Conservation (phyloP, 2,113 vertebrate species). For the Spizaetus ornatus region DNA sequence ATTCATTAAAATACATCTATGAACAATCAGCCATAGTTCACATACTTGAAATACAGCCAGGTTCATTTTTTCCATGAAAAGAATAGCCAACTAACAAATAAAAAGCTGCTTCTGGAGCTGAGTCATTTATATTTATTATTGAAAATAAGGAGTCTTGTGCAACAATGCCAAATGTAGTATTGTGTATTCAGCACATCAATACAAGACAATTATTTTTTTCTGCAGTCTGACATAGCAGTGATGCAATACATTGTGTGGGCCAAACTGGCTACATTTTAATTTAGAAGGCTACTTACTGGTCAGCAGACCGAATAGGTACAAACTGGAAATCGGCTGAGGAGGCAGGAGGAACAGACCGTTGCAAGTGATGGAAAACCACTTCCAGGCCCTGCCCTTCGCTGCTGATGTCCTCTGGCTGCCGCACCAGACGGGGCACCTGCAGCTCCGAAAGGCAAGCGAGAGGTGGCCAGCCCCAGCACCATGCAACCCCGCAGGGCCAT, state of each 20-base stretch:
- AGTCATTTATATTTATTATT: background rate
- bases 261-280: background rate
- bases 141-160: background rate
- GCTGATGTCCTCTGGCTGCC: background rate
- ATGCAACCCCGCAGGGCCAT: fast-evolving
- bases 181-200: background rate
- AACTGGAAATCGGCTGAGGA: background rate
- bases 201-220: background rate
- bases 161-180: background rate
- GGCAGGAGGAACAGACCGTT: background rate
- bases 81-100: background rate
- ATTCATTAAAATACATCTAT: background rate
- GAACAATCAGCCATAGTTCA: background rate
- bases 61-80: background rate
- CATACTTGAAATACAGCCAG: background rate
- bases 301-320: background rate
- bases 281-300: background rate
- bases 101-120: background rate
- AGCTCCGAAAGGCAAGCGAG: fast-evolving
- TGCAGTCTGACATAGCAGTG: background rate
- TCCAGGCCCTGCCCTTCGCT: background rate
- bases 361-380: background rate
- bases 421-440: background rate
- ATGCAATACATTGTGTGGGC: background rate
- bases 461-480: fast-evolving